Percentiles rank a stretch among this genome's conserved stretches.
These are phyloP conservation scores for Antechinus stuartii DNA, from an alignment of 2,113 vertebrate genomes.

Conservation along the genomic window DNA sequence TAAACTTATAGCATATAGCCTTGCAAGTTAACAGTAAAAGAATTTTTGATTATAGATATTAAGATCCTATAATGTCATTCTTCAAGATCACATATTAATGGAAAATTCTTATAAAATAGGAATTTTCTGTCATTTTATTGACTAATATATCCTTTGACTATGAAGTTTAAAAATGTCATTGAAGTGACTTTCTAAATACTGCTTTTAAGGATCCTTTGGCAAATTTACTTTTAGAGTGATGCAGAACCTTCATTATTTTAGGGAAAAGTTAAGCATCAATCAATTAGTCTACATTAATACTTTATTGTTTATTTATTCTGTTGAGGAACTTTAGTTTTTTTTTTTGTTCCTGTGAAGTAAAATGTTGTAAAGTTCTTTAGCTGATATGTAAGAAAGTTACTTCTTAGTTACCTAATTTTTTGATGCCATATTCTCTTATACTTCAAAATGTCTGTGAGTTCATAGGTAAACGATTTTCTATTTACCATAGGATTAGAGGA, in stretches of 20 bases:
- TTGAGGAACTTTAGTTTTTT: background rate
- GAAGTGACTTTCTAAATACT: conserved; percentile 78
- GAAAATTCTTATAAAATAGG: conserved; percentile 78
- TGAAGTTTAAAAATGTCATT: conserved; percentile 76
- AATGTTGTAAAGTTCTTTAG: background rate
- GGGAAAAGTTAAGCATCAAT: background rate
- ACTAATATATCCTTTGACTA: conserved; percentile 69
- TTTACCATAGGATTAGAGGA: background rate
- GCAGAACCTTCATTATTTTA: background rate
- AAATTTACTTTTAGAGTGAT: background rate
- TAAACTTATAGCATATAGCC: conserved; percentile 77
- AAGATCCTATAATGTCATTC: conserved; percentile 75
- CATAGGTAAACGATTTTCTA: background rate
- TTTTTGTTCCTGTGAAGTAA: background rate
- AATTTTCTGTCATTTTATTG: conserved; percentile 79
- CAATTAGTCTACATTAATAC: background rate
- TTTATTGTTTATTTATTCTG: background rate
- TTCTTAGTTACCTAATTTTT: background rate
- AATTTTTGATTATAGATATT: conserved; percentile 77
- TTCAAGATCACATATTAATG: conserved; percentile 76
- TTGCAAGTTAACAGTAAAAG: conserved; percentile 76
- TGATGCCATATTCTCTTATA: background rate
- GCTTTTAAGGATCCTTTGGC: background rate
- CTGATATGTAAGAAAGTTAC: background rate
- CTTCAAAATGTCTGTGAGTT: background rate